Evolutionary conservation across 2,888 invertebrate genomes (phyloP).

Genomic region (Phyto melanocephala): DNA sequence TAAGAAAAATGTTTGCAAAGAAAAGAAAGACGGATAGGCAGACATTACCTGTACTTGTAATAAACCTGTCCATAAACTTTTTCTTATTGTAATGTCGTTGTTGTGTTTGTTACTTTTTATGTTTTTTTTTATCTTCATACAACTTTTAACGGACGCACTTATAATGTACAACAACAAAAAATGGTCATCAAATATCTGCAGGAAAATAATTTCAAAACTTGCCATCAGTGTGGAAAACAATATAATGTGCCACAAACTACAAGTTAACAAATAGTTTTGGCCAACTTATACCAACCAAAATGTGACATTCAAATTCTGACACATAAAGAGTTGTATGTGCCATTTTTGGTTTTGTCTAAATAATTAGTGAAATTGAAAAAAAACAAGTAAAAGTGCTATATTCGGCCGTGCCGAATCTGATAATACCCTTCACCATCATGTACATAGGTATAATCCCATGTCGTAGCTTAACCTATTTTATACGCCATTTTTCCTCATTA

Average conservation of each 20-base stretch:
- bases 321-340: too few relatives aligned
- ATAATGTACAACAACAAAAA: slow-evolving; percentile 14
- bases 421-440: too few relatives aligned
- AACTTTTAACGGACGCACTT: slow-evolving; percentile 47
- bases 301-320: slow-evolving; percentile 37
- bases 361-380: too few relatives aligned
- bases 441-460: too few relatives aligned
- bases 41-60: slow-evolving; percentile 22
- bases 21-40: not conserved
- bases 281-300: not conserved
- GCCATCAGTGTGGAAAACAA: slow-evolving; percentile 19
- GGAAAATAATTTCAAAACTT: slow-evolving; percentile 34
- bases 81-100: slow-evolving; percentile 18
- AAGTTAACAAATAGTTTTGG: not conserved
- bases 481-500: too few relatives aligned
- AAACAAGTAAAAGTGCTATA: too few relatives aligned
- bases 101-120: not conserved
- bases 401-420: too few relatives aligned
- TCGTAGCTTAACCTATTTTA: too few relatives aligned
- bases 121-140: slow-evolving; percentile 9
- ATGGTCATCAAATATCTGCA: slow-evolving; percentile 43
- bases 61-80: slow-evolving; percentile 60
- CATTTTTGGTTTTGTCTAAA: slow-evolving; percentile 14
- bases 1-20: not conserved
- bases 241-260: not conserved